Base-by-base conservation (phyloP, 2,113 vertebrate genomes). In the Vidua macroura region DNA sequence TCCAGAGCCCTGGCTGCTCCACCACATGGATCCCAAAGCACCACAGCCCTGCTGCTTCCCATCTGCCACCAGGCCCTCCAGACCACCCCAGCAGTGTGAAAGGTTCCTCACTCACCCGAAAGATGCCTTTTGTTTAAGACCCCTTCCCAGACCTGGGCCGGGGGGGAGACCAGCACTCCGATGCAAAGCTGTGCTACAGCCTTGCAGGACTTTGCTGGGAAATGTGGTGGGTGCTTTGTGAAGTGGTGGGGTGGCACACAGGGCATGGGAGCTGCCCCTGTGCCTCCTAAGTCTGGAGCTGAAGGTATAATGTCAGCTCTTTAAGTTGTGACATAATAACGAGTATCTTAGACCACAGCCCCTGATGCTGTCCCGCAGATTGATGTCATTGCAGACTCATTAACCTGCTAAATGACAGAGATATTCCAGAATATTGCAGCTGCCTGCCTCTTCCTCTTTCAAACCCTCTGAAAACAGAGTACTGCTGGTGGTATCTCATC, bases 141-240 rank as follows among this genome's bases (percentile, higher is more conserved):
- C 63, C 43, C 6, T 85, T 79, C 56, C 39, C 76, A 81, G 64
- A 3, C 13, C 28, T 12, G 41, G 2, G 13, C 60, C 25, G 8
- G 22, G 4, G 20, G 64, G 11, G 35, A 86, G 52, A 15, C 33
- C 0, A 0, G 17, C 2, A 1, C 3, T 4, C 33, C 9, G 41
- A 74, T 14, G 35, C 33, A 41, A 44, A 95, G 56, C 21, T 67
- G 46, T 43, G 41, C 53, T 53, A 6, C 31, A 49, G 31, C 55
- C 79, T 55, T 62, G 55, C 53, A 85, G 72, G 33, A 9, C n/a
- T 67, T 46, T 22, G 30, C 1, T 3, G 51, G 63, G 62, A 74
- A 39, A 41, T 39, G 7, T 39, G 33, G 18, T 30, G 46, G 59
- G 15, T 59, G 35, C 69, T 92, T 92, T 33, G 18, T 12, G 3